Evolutionary conservation across 2,113 vertebrate genomes (phyloP).

Genomic region (Scolopax mira): DNA sequence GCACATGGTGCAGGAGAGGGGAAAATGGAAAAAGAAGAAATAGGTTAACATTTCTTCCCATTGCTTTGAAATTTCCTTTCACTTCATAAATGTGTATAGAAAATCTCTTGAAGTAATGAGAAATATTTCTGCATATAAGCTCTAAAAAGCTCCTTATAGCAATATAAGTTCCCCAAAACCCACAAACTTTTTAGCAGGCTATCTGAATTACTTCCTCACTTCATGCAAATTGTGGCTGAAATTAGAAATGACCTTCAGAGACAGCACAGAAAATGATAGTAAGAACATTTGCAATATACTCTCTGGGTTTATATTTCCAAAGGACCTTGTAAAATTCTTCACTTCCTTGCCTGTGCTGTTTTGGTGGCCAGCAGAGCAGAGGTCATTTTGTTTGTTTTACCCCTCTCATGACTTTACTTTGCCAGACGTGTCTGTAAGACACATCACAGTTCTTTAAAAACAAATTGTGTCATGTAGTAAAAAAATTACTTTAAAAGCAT

Average conservation of each 20-base stretch:
- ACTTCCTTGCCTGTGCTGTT: neutral
- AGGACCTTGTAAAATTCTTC: constrained; percentile 30
- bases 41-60: neutral
- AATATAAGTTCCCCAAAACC: neutral
- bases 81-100: neutral
- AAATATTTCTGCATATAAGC: neutral
- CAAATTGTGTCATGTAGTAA: constrained; percentile 44
- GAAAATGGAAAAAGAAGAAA: neutral
- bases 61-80: neutral
- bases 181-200: neutral
- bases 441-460: constrained; percentile 46
- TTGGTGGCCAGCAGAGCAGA: neutral
- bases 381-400: constrained; percentile 49
- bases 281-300: neutral
- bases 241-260: constrained; percentile 44
- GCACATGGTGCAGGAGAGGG: neutral
- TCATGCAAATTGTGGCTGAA: constrained; percentile 18
- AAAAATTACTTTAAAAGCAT: constrained; percentile 13
- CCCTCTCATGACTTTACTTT: neutral
- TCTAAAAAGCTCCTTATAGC: neutral
- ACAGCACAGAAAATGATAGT: neutral
- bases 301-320: neutral
- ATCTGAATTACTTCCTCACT: neutral
- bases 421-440: constrained; percentile 21
- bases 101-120: neutral